Base-by-base conservation (phyloP, 2,113 vertebrate genomes). In the Lagopus leucura region DNA sequence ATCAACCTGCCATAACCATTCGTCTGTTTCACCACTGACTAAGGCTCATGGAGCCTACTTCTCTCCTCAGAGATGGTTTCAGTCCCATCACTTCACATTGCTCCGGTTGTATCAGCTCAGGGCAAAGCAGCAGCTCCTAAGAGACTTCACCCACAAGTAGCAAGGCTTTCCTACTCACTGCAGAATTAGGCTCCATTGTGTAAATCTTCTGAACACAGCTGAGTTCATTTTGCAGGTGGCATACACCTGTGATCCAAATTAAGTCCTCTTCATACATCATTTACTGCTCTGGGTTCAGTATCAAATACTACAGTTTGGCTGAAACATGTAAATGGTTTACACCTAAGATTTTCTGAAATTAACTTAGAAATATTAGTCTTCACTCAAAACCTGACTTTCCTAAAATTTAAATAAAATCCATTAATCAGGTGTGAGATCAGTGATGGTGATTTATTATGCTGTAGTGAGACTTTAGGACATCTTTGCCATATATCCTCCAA, bases 81-180 rank as follows among this genome's bases (percentile, higher is more conserved):
- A 27, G n/a, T 64, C 38, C 40, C 61, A 3, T 5, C 1, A 1
- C 25, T 48, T 42, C 40, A 17, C 0, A 0, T 6, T 92, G 36
- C 47, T 16, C 40, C 30, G 34, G 9, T 25, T 55, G 5, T 50
- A 11, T 50, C 2, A 1, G 19, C 54, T 17, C 21, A n/a, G 36
- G 19, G 6, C 22, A 24, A 80, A 14, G 55, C 28, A 85, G 63
- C n/a, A 60, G 48, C 40, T 73, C 38, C 69, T 14, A 55, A 50
- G 22, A 82, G 45, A 18, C 55, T 34, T n/a, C 7, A 24, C 25
- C 48, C 38, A 66, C 27, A 48, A 36, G 40, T 30, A 83, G 7
- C 21, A 34, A 69, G 17, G 19, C 14, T 82, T 36, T 82, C 24
- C 30, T 63, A 21, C 20, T 66, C 25, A 40, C 40, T 28, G 57